phyloP scores from a whole-genome alignment of 2,113 vertebrate genomes.

The Sebastes fasciatus region DNA sequence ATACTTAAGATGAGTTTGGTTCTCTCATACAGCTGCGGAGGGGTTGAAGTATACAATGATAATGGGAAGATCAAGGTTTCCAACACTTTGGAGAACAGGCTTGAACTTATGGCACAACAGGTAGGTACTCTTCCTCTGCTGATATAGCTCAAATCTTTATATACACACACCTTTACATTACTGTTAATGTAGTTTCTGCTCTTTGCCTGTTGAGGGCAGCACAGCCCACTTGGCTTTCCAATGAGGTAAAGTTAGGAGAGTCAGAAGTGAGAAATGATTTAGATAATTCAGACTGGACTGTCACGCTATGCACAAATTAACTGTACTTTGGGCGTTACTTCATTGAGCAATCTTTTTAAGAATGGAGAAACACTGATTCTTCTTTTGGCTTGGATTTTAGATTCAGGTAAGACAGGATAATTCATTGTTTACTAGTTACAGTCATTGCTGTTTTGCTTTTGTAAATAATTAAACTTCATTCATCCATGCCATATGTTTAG shows the following conservation, averaged over 20 bases:
- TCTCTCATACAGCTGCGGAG: slow-evolving; percentile 85
- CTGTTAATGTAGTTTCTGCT: background rate
- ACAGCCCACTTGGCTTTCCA: slow-evolving; percentile 5
- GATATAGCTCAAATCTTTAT: background rate
- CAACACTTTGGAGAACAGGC: slow-evolving; percentile 93
- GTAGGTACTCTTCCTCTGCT: slow-evolving; percentile 70
- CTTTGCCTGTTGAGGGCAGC: slow-evolving; percentile 61
- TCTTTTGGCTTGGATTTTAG: background rate
- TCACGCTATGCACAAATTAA: background rate
- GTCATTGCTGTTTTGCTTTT: background rate
- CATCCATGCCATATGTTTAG: background rate
- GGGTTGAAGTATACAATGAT: slow-evolving; percentile 91
- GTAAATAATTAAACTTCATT: background rate
- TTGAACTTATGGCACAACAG: slow-evolving; percentile 95
- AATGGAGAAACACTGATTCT: background rate
- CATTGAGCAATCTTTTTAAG: background rate
- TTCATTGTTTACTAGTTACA: background rate
- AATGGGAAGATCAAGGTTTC: slow-evolving; percentile 94
- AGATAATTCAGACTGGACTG: background rate
- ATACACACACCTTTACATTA: background rate
- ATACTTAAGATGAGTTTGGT: background rate
- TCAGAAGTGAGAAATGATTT: too few species aligned
- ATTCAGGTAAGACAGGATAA: background rate
- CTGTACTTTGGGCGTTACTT: background rate
- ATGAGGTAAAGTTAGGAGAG: background rate